These are phyloP conservation scores for Laterallus jamaicensis DNA, from an alignment of 2,113 vertebrate genomes.

Conservation along the genomic window DNA sequence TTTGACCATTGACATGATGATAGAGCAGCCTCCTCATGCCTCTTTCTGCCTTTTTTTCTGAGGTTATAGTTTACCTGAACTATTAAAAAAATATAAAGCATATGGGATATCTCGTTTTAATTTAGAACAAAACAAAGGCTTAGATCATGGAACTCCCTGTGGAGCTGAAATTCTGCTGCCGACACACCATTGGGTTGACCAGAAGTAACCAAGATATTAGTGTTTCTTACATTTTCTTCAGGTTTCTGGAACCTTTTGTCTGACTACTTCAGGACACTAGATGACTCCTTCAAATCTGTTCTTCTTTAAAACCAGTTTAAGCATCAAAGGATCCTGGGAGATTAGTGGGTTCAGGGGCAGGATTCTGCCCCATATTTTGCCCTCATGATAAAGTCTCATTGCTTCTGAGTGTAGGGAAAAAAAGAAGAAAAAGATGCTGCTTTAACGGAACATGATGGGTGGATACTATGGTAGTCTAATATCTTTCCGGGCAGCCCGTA, in stretches of 20 bases:
- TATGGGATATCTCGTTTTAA: neutral
- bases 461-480: neutral
- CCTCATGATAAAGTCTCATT: neutral
- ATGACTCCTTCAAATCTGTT: neutral
- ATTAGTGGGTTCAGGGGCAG: neutral
- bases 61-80: neutral
- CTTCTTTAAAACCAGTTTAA: neutral
- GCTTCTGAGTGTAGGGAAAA: neutral
- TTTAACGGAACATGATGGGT: neutral
- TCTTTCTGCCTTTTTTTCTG: neutral
- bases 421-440: accelerated
- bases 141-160: neutral
- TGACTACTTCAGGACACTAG: neutral
- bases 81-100: neutral
- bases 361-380: neutral
- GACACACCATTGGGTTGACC: neutral
- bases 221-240: neutral
- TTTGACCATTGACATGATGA: neutral
- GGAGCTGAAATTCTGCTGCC: neutral
- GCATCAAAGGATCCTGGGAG: neutral
- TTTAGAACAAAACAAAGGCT: neutral
- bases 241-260: neutral
- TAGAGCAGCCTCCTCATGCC: neutral
- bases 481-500: neutral
- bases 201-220: neutral